Evolutionary conservation across 2,113 vertebrate species (phyloP).

Genomic region (Acrocephalus kingi): DNA sequence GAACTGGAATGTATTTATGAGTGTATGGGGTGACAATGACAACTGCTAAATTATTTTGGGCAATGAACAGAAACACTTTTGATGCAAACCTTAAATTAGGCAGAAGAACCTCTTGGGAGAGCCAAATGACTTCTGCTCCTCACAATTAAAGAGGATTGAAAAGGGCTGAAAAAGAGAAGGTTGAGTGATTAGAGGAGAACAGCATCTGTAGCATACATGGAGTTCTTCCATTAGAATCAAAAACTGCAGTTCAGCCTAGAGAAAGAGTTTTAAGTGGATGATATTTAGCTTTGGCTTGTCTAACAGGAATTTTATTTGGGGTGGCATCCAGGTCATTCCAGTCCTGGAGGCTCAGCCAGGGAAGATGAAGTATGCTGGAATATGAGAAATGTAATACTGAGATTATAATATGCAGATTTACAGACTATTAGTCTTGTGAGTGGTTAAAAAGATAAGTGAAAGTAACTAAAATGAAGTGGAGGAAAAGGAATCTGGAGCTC

Average conservation of each 20-base stretch:
- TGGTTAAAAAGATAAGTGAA: not conserved
- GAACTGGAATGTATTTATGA: not conserved
- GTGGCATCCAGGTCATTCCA: not conserved
- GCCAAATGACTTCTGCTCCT: not conserved
- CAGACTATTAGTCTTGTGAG: not conserved
- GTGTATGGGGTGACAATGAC: fast-evolving
- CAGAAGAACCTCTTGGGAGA: not conserved
- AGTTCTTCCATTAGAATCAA: not conserved
- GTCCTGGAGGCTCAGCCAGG: not conserved
- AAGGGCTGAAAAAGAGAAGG: not conserved
- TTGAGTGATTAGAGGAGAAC: not conserved
- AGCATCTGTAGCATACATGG: fast-evolving
- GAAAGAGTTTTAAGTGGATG: not conserved
- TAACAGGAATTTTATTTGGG: not conserved
- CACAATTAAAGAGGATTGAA: not conserved
- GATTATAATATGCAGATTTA: not conserved
- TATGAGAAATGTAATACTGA: not conserved
- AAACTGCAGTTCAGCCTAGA: not conserved
- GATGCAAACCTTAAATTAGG: not conserved
- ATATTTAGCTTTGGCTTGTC: not conserved
- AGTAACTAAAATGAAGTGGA: not conserved
- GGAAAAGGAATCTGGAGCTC: not conserved
- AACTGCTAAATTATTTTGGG: not conserved
- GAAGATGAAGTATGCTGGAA: not conserved
- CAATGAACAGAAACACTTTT: not conserved